phyloP scores from a whole-genome alignment of 2,113 vertebrate species.

The Mesoclemmys tuberculata region DNA sequence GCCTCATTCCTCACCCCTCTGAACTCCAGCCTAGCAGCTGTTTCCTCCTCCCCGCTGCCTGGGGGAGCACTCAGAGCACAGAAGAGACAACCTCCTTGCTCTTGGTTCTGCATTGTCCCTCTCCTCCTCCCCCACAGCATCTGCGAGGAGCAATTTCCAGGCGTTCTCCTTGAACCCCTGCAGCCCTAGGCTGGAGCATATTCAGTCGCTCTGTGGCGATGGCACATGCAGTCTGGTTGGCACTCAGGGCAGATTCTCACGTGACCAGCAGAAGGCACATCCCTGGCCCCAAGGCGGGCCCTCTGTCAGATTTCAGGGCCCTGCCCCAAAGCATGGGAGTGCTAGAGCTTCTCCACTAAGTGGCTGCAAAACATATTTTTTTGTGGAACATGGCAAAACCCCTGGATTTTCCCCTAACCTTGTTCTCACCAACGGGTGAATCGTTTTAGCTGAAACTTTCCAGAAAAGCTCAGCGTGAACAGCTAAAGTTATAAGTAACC shows the following conservation, averaged over 20 bases:
- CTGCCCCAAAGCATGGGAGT: background rate
- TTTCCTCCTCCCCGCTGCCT: background rate
- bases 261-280: background rate
- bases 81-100: background rate
- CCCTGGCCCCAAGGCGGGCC: no score
- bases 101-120: background rate
- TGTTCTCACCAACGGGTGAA: background rate
- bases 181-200: no score
- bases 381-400: background rate
- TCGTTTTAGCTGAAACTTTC: background rate
- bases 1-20: background rate
- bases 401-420: background rate
- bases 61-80: background rate
- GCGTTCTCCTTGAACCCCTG: background rate
- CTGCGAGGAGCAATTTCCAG: background rate
- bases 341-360: background rate
- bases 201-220: background rate
- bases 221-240: background rate
- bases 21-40: background rate
- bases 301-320: background rate
- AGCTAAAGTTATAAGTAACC: background rate
- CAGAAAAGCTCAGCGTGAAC: background rate
- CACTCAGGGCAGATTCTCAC: background rate
- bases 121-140: background rate
- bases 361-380: background rate